These are phyloP conservation scores for Semibalanus balanoides DNA, from an alignment of 1,140 invertebrate genomes.

Conservation along the genomic window DNA sequence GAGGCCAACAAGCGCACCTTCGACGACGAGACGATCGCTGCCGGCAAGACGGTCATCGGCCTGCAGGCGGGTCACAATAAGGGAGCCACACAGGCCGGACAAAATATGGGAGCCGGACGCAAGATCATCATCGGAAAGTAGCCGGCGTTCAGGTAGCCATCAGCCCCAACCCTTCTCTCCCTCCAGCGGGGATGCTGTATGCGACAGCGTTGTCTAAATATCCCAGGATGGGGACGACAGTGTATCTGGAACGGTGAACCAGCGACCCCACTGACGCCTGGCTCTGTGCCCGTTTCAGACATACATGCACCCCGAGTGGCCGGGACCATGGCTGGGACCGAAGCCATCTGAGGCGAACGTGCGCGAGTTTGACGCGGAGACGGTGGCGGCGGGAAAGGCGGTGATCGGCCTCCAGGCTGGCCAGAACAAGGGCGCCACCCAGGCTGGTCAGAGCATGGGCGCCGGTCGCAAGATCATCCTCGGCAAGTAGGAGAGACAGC, in stretches of 20 bases:
- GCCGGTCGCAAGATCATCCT: slow-evolving; percentile 68
- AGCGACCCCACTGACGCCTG: no score
- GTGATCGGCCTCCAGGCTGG: slow-evolving; percentile 86
- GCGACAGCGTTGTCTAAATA: no score
- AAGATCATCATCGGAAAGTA: slow-evolving; percentile 70
- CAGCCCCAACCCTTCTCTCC: no score
- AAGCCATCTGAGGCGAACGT: slow-evolving; percentile 71
- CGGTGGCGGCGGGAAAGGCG: slow-evolving; percentile 62
- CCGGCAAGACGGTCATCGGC: slow-evolving; percentile 71
- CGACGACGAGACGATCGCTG: slow-evolving; percentile 67
- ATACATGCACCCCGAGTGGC: slow-evolving; percentile 73
- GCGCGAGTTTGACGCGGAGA: slow-evolving; percentile 76
- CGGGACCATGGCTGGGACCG: slow-evolving; percentile 67
- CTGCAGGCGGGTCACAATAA: slow-evolving; percentile 86
- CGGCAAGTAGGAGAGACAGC: slow-evolving; percentile 44
- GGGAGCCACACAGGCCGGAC: slow-evolving; percentile 70
- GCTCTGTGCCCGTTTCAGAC: slow-evolving; percentile 38
- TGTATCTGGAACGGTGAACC: no score
- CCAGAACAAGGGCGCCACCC: slow-evolving; percentile 73
- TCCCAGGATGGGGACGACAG: no score
- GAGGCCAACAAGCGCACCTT: slow-evolving; percentile 80
- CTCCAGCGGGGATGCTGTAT: no score
- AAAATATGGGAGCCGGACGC: slow-evolving; percentile 73
- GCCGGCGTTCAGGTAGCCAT: neutral
- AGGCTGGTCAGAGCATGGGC: slow-evolving; percentile 78